These are phyloP conservation scores for Drosophila sturtevanti DNA, from an alignment of 1,140 invertebrate species.

Conservation along the genomic window DNA sequence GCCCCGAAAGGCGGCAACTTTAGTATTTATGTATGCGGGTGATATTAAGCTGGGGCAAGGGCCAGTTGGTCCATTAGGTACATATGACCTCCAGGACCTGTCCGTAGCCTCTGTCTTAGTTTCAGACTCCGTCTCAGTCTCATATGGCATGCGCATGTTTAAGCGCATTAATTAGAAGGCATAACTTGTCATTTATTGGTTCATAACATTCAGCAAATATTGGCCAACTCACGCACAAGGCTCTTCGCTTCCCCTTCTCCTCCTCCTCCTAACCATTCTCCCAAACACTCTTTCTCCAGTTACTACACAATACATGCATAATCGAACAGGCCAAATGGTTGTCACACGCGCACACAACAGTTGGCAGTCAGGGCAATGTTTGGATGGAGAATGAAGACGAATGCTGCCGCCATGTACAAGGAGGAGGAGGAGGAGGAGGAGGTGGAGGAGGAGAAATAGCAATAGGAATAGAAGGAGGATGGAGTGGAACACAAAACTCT, in stretches of 20 bases:
- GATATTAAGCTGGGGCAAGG: slow-evolving; percentile 39
- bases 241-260: background rate
- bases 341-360: slow-evolving; percentile 24
- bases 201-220: slow-evolving; percentile 57
- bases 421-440: background rate
- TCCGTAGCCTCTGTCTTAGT: background rate
- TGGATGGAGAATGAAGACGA: background rate
- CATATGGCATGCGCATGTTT: slow-evolving; percentile 64
- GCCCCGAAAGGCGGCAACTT: slow-evolving; percentile 12
- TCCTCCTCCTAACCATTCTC: no score
- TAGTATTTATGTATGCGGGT: slow-evolving; percentile 43
- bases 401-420: background rate
- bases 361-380: background rate
- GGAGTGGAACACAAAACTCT: background rate
- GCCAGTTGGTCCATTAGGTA: background rate
- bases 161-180: slow-evolving; percentile 71
- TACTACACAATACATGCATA: slow-evolving; percentile 49
- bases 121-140: slow-evolving; percentile 23
- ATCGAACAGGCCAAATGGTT: slow-evolving; percentile 60
- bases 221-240: slow-evolving; percentile 37
- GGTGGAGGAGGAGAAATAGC: background rate
- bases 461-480: no score
- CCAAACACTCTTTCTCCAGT: no score
- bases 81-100: background rate
- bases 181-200: slow-evolving; percentile 76